These are phyloP conservation scores for Eonycteris spelaea DNA, from an alignment of 2,113 vertebrate genomes.

Conservation along the genomic window DNA sequence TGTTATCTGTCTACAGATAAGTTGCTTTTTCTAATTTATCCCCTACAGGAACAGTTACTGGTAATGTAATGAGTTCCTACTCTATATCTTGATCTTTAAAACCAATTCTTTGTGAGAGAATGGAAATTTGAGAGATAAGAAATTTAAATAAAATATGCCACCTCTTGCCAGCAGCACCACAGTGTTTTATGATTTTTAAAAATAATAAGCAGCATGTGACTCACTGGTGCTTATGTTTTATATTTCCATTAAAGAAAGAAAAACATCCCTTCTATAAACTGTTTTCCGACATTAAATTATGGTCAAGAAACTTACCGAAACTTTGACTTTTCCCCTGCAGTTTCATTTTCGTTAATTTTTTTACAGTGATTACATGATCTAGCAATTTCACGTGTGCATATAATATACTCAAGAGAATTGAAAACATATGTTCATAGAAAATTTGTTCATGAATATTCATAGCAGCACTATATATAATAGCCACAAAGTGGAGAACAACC, in stretches of 20 bases:
- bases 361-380: not conserved
- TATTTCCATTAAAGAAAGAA: not conserved
- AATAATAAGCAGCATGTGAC: not conserved
- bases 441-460: not conserved
- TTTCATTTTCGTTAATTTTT: not conserved
- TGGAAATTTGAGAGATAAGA: slow-evolving; percentile 7
- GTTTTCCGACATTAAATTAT: not conserved
- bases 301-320: not conserved
- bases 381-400: not conserved
- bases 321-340: not conserved
- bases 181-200: not conserved
- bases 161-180: not conserved
- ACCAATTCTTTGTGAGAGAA: not conserved
- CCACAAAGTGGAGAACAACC: not conserved
- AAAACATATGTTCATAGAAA: not conserved
- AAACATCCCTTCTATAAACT: not conserved
- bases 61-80: not conserved
- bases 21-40: not conserved
- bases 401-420: not conserved
- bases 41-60: not conserved
- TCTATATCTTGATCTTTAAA: not conserved
- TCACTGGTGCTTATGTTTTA: not conserved
- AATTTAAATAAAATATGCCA: not conserved
- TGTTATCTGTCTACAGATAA: not conserved
- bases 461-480: not conserved